phyloP scores from a whole-genome alignment of 2,797 vertebrate genomes.

The Platalea minor region DNA sequence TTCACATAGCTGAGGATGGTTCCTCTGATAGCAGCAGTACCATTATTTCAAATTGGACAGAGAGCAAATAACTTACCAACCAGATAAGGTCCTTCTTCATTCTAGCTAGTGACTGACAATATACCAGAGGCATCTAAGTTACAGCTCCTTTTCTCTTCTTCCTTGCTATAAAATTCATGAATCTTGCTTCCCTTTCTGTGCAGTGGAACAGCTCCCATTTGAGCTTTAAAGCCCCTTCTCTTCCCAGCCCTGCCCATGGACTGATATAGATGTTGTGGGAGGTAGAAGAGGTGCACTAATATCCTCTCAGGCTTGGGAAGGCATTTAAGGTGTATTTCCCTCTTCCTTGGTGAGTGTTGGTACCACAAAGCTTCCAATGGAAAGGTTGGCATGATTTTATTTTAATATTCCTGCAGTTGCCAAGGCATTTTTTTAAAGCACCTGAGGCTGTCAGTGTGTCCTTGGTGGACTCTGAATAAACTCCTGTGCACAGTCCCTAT shows the following conservation, averaged over 20 bases:
- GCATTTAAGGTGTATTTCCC: neutral
- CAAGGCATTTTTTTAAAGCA: neutral
- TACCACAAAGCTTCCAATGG: neutral
- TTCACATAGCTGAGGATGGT: neutral
- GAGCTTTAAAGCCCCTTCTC: neutral
- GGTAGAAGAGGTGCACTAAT: neutral
- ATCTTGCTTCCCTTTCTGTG: neutral
- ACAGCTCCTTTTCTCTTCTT: neutral
- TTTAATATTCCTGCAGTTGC: neutral
- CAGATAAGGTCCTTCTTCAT: neutral
- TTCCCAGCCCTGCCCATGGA: neutral
- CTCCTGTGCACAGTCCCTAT: neutral
- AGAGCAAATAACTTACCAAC: neutral
- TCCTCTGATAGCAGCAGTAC: neutral
- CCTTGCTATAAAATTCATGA: neutral
- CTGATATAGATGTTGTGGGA: neutral
- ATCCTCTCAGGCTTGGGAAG: neutral
- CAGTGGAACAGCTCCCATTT: neutral
- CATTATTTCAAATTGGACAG: neutral
- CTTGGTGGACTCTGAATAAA: neutral
- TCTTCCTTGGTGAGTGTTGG: neutral
- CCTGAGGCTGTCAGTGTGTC: neutral
- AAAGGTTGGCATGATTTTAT: neutral
- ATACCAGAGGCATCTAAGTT: neutral
- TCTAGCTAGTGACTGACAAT: neutral